phyloP scores from a whole-genome alignment of 2,113 vertebrate species.

The Galemys pyrenaicus region DNA sequence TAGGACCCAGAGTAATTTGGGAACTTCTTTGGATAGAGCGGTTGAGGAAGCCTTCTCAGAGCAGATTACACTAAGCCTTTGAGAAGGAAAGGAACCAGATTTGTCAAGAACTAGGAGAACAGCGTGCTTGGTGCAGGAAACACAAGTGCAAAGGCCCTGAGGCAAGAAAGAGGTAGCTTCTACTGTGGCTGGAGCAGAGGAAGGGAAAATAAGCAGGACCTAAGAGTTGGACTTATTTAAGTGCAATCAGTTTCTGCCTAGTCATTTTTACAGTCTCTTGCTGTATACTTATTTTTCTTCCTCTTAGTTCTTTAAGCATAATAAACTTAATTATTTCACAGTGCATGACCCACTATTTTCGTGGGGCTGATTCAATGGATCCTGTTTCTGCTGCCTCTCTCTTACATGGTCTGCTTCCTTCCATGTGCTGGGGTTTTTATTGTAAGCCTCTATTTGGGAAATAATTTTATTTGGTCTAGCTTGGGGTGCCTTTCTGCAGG shows the following conservation, averaged over 20 bases:
- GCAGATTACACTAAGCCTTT: neutral
- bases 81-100: neutral
- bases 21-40: neutral
- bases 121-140: neutral
- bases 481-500: neutral
- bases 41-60: neutral
- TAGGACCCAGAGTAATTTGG: neutral
- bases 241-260: neutral
- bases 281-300: neutral
- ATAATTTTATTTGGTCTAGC: neutral
- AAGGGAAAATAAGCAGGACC: neutral
- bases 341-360: neutral
- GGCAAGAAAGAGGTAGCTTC: neutral
- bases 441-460: neutral
- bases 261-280: neutral
- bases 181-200: neutral
- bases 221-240: neutral
- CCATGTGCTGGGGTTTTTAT: neutral
- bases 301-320: slow-evolving; percentile 2
- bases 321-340: neutral
- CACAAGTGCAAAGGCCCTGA: neutral
- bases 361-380: neutral
- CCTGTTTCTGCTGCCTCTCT: neutral
- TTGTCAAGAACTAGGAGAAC: neutral
- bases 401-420: neutral